phyloP scores from a whole-genome alignment of 2,113 vertebrate species.

The Passerina amoena region DNA sequence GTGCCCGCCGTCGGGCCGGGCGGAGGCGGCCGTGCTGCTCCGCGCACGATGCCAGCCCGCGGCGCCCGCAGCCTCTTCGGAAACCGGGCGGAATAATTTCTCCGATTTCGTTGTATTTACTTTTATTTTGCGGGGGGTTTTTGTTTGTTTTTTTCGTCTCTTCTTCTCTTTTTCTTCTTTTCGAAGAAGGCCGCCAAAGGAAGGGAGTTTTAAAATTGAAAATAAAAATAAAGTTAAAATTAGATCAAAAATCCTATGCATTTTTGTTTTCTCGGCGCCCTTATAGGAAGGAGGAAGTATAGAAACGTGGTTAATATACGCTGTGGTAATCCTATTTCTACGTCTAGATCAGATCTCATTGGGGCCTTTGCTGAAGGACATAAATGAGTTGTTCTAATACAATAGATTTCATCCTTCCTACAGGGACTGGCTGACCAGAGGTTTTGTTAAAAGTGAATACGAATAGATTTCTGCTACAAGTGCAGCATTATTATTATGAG shows the following conservation, averaged over 20 bases:
- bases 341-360: constrained; percentile 81
- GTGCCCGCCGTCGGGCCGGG: neutral
- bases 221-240: constrained; percentile 6
- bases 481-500: constrained; percentile 81
- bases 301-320: constrained; percentile 67
- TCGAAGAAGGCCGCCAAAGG: neutral
- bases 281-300: constrained; percentile 49
- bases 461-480: constrained; percentile 84
- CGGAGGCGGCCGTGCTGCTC: neutral
- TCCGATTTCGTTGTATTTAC: neutral
- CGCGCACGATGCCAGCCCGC: neutral
- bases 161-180: neutral
- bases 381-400: constrained; percentile 86
- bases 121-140: neutral
- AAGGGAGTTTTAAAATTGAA: neutral
- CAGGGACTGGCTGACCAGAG: constrained; percentile 83
- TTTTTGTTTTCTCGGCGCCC: neutral
- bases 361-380: constrained; percentile 81
- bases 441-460: constrained; percentile 85
- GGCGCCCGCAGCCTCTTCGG: neutral
- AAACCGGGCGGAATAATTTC: neutral
- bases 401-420: constrained; percentile 83
- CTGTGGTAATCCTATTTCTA: constrained; percentile 81
- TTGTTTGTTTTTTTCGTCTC: no score
- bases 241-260: neutral